Conservation (phyloP, 1,140 invertebrate genomes). For the Andricus grossulariae region DNA sequence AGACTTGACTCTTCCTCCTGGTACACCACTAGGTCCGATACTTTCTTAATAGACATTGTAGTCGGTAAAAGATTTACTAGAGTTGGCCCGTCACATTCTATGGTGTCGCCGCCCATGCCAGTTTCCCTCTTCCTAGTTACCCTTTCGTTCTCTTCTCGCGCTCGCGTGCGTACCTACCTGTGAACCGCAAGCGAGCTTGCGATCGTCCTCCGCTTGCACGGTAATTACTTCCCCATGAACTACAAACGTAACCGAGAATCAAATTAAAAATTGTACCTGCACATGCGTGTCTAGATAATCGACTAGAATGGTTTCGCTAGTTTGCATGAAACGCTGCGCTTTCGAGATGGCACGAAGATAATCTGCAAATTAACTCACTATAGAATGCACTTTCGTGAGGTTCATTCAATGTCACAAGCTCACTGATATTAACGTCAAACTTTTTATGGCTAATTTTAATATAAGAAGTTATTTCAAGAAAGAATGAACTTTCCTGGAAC, state of each 20-base stretch:
- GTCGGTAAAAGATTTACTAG: too few species aligned
- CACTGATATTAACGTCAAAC: not conserved
- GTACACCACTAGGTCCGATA: too few species aligned
- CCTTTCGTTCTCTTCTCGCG: not conserved
- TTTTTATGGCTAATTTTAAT: too few species aligned
- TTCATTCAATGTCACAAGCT: not conserved
- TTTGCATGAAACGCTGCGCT: slow-evolving; percentile 14
- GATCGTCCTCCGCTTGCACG: slow-evolving; percentile 9
- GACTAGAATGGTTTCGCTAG: slow-evolving; percentile 26
- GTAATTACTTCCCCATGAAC: slow-evolving; percentile 27
- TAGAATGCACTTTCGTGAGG: not conserved
- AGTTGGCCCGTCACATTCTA: too few species aligned
- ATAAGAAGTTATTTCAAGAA: too few species aligned
- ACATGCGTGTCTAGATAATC: slow-evolving; percentile 27
- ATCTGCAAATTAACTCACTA: slow-evolving; percentile 23
- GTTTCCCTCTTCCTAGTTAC: slow-evolving; percentile 1
- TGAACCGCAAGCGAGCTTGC: too few species aligned
- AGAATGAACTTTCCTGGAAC: too few species aligned
- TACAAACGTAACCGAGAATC: slow-evolving; percentile 29
- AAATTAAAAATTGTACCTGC: slow-evolving; percentile 31
- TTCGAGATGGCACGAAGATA: slow-evolving; percentile 27
- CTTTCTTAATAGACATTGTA: too few species aligned
- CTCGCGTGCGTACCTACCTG: slow-evolving; percentile 23
- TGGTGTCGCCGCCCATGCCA: too few species aligned
- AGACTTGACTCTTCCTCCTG: too few species aligned